phyloP scores from a whole-genome alignment of 2,888 invertebrate genomes.

The Cyaniris semiargus region DNA sequence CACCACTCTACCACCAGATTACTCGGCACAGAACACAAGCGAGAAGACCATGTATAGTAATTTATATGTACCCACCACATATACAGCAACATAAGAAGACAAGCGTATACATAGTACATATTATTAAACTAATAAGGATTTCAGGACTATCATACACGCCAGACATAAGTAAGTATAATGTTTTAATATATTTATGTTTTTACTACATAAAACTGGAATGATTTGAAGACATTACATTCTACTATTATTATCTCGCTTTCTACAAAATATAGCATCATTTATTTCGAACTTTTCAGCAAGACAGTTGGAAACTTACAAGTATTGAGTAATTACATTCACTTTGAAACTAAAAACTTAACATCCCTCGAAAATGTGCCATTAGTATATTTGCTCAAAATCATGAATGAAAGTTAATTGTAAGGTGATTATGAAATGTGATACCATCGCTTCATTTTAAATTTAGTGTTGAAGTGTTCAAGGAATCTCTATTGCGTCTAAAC shows the following conservation, averaged over 20 bases:
- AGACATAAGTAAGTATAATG: constrained; percentile 20
- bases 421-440: constrained; percentile 27
- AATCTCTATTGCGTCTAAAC: constrained; percentile 19
- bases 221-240: constrained; percentile 6
- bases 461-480: constrained; percentile 25
- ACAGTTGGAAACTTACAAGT: not conserved
- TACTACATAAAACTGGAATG: not conserved
- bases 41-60: constrained; percentile 21
- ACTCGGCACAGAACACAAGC: constrained; percentile 31
- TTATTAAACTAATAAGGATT: constrained; percentile 14
- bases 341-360: constrained; percentile 22
- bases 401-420: constrained; percentile 26
- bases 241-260: constrained; percentile 1
- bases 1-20: constrained; percentile 49
- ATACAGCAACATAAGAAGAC: constrained; percentile 21
- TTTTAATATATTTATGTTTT: constrained; percentile 20
- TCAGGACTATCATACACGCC: constrained; percentile 5
- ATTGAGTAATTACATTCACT: constrained; percentile 28
- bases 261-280: not conserved
- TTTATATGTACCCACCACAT: constrained; percentile 7
- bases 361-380: constrained; percentile 38
- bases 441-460: constrained; percentile 23
- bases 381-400: constrained; percentile 44
- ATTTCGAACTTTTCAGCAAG: not conserved
- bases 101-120: constrained; percentile 13